Base-by-base conservation (phyloP, 2,113 vertebrate genomes). In the Rhinogobius similis region DNA sequence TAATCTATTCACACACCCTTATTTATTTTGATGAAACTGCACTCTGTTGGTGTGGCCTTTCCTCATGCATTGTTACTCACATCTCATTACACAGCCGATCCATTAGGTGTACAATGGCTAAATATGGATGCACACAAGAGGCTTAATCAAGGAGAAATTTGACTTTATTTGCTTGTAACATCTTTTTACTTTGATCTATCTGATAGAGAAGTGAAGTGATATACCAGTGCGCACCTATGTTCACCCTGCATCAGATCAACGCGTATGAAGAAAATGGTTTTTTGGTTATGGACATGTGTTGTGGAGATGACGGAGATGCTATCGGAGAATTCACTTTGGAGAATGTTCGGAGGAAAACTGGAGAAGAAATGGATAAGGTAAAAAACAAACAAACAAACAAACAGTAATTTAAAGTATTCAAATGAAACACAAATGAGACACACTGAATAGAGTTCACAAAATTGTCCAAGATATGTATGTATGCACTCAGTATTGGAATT, bases 181-280 rank as follows among this genome's bases (percentile, higher is more conserved):
- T 64, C 9, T 67, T 56, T 11, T 65, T 62, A 12, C 21, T 61
- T 63, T 1, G 62, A 21, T 38, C 18, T 38, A n/a, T 61, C 38
- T 32, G 58, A 77, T 77, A 91, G 88, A 41, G 44, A 77, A 91
- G 95, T 79, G 86, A 93, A 0, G 92, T 93, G 21, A 90, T 44
- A 23, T 96, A 95, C 83, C 75, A 62, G 26, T 90, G 90, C 29
- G 87, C 84, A 5, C 89, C 95, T 27, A 94, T 98, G 86, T 81
- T 92, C 46, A 85, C 77, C 6, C 94, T 96, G 83, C 96, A 98
- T 89, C 96, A 97, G 82, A 97, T 97, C 87, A 98, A 97, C 32
- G 94, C 96, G 36, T 98, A 92, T 76, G 97, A 98, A 82, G 94
- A 98, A 20, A 43, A 82, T n/a, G 95, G 90, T 61, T 95, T 94